phyloP scores from a whole-genome alignment of 2,888 invertebrate genomes.

The Caenorhabditis panamensis region DNA sequence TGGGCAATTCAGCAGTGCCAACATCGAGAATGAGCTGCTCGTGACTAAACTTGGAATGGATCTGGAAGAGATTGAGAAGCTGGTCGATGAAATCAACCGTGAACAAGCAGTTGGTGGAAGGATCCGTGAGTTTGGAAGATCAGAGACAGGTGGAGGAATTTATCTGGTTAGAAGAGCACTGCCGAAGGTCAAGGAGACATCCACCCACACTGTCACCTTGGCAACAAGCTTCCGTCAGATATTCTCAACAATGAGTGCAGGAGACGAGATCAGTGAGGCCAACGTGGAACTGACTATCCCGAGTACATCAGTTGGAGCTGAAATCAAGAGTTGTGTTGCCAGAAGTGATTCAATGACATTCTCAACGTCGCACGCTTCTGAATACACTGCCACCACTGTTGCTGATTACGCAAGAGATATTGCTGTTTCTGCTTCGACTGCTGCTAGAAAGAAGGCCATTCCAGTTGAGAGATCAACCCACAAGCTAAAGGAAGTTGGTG shows the following conservation, averaged over 20 bases:
- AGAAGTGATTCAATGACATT: constrained; percentile 57
- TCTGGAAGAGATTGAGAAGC: constrained; percentile 66
- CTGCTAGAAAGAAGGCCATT: constrained; percentile 49
- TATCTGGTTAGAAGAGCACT: constrained; percentile 64
- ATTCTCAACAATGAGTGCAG: constrained; percentile 64
- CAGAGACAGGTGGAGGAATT: constrained; percentile 63
- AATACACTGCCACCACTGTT: constrained; percentile 50
- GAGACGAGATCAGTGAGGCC: constrained; percentile 62
- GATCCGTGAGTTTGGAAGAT: constrained; percentile 61
- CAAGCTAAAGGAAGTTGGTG: constrained; percentile 62
- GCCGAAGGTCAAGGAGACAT: constrained; percentile 63
- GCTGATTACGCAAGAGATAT: constrained; percentile 52
- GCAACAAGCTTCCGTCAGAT: constrained; percentile 67
- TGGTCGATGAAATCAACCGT: constrained; percentile 68
- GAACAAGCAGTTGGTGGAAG: constrained; percentile 60
- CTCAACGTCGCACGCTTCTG: constrained; percentile 46
- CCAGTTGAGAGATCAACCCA: constrained; percentile 42
- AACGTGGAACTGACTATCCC: constrained; percentile 64
- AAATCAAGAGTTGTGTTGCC: constrained; percentile 42
- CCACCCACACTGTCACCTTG: constrained; percentile 69
- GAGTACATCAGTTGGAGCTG: constrained; percentile 23
- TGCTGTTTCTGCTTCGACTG: constrained; percentile 43
- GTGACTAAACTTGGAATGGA: constrained; percentile 59
- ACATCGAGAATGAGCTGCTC: constrained; percentile 44
- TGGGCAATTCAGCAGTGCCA: constrained; percentile 46